A percentile compares a stretch with the other conserved stretches of the same genome.
Evolutionary conservation across 30 jellyfish, hydroid and myxozoan species (phyloP).

Genomic region (Clytia hemisphaerica): DNA sequence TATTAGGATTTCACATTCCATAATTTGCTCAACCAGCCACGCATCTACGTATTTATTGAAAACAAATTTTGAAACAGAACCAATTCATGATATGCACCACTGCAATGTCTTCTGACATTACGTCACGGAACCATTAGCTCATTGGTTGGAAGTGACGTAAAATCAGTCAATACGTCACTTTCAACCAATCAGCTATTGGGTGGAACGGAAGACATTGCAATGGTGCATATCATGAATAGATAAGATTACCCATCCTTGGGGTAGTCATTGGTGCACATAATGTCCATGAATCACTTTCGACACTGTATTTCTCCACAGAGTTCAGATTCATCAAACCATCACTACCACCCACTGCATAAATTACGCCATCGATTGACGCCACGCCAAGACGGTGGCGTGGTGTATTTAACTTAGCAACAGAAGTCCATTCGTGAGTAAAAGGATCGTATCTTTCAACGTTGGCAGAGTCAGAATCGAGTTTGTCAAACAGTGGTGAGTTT

Average conservation of each 20-base stretch:
- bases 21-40: no score
- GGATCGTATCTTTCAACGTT: slow-evolving; percentile 94
- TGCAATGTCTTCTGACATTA: no score
- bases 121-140: no score
- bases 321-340: slow-evolving; percentile 91
- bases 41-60: no score
- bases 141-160: no score
- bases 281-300: slow-evolving; percentile 71
- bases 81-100: no score
- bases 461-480: slow-evolving; percentile 77
- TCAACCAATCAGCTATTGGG: no score
- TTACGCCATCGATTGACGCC: slow-evolving; percentile 71
- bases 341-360: slow-evolving; percentile 96
- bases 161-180: no score
- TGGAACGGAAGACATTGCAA: no score
- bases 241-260: slow-evolving; percentile 81
- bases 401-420: slow-evolving; percentile 68
- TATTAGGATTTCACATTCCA: no score
- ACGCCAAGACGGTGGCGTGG: slow-evolving; percentile 97
- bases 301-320: slow-evolving; percentile 78
- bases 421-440: slow-evolving; percentile 79
- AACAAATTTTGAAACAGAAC: no score
- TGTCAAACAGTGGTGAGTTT: slow-evolving; percentile 54
- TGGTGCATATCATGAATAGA: no score
- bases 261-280: slow-evolving; percentile 75